phyloP scores from a whole-genome alignment of 2,888 invertebrate species.

The Congeria kusceri region DNA sequence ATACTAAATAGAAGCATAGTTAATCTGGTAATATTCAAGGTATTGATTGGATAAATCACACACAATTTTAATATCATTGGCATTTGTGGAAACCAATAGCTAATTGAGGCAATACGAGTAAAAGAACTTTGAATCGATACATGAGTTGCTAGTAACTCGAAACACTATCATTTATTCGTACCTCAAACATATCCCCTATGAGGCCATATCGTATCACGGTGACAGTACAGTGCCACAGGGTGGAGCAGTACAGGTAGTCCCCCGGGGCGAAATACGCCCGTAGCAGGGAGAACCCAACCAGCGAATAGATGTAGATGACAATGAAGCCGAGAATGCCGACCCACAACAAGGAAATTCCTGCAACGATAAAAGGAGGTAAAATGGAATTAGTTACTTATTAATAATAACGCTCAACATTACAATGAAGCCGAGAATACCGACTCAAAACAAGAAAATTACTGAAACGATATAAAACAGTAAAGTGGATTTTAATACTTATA shows the following conservation, averaged over 20 bases:
- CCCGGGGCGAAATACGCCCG: slow-evolving; percentile 81
- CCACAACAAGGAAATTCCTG: slow-evolving; percentile 85
- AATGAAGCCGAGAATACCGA: slow-evolving; percentile 84
- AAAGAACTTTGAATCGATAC: too few species aligned
- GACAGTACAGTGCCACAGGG: slow-evolving; percentile 84
- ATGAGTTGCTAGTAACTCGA: too few species aligned
- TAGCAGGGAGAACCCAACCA: slow-evolving; percentile 84
- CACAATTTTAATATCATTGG: too few species aligned
- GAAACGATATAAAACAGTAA: slow-evolving; percentile 27
- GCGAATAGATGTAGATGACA: slow-evolving; percentile 85
- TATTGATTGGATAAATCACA: too few species aligned
- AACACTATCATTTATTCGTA: too few species aligned
- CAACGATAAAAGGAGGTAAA: slow-evolving; percentile 10
- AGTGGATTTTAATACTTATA: too few species aligned
- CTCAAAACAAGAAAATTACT: slow-evolving; percentile 85
- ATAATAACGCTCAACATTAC: too few species aligned
- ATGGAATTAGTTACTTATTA: too few species aligned
- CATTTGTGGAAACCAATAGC: too few species aligned
- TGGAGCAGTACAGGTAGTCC: slow-evolving; percentile 82
- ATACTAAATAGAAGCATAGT: too few species aligned
- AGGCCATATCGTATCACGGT: slow-evolving; percentile 85
- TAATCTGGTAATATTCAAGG: too few species aligned
- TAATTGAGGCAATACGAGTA: too few species aligned
- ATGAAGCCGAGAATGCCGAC: slow-evolving; percentile 85
- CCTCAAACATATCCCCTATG: slow-evolving; percentile 85